Evolutionary conservation across 2,113 vertebrate species (phyloP), one percentile per base, ranked within the genome.

Genomic region (Cepphus grylle): DNA sequence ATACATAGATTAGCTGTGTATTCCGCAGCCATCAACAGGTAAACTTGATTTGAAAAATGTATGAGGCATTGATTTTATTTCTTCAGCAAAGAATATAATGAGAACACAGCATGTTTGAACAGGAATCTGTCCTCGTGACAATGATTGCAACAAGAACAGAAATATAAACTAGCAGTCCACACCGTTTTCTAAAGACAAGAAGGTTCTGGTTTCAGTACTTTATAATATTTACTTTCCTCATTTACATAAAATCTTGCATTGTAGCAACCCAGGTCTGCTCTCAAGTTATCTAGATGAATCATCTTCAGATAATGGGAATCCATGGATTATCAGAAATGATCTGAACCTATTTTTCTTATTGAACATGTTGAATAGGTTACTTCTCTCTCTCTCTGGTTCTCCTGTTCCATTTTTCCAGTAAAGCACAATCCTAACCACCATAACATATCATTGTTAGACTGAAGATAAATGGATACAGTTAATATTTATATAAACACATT

Each of bases 1-100:
- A 30, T 53, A 50, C 1, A 3, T 49, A 72, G 45, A 90, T 73
- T 62, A 85, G 6, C 49, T 94, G 4, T 3, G 43, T 59, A 87
- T 90, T 96, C 78, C 36, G 53, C 34, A 77, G 25, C 15, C 36
- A 79, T 85, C 53, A 90, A 79, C 59, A 82, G 27, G 65, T 93
- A 85, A 66, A 69, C 19, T 66, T 72, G 43, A 23, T 82, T 95
- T 88, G 78, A 81, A 96, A 94, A 88, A 93, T 94, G 55, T 49
- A 88, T 88, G 81, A 95, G 30, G 5, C 66, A 95, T 95, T 92
- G 94, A 96, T 89, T 96, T 90, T 50, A 40, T 89, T 93, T 71
- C 43, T 91, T 63, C 22, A 5, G 73, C 42, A 96, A 95, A 92
- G 43, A 49, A 55, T 82, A 21, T 92, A 80, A 85, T 81, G 76